A percentile compares a stretch with the other conserved stretches of the same genome.
Conservation (phyloP, 2,888 invertebrate genomes). For the Apamea crenata region DNA sequence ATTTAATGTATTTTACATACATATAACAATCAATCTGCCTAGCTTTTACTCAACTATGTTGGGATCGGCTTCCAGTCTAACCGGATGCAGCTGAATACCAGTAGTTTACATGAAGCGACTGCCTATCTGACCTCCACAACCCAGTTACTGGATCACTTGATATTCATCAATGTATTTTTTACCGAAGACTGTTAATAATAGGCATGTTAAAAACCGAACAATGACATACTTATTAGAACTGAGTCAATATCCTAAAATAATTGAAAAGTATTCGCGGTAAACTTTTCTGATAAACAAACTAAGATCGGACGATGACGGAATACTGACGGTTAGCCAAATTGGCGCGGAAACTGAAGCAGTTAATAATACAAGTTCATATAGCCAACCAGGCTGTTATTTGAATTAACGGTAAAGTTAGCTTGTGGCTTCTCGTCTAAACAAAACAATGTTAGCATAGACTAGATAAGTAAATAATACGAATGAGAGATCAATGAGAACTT, state of each 20-base stretch:
- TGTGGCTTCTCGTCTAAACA: background rate
- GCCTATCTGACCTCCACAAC: background rate
- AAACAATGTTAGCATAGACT: background rate
- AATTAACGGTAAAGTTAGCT: conserved; percentile 23
- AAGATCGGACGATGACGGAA: conserved; percentile 50
- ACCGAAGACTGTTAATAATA: background rate
- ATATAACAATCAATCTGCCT: background rate
- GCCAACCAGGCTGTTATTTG: conserved; percentile 26
- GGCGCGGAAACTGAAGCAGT: conserved; percentile 30
- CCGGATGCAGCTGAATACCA: background rate
- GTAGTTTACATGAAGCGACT: background rate
- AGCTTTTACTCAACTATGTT: background rate
- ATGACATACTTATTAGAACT: conserved; percentile 41
- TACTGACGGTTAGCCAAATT: conserved; percentile 46
- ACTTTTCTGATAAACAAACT: conserved; percentile 46
- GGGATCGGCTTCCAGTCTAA: background rate
- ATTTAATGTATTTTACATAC: background rate
- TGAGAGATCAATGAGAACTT: background rate
- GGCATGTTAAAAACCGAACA: conserved; percentile 11
- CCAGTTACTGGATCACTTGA: background rate
- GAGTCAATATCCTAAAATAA: conserved; percentile 55
- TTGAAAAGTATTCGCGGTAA: conserved; percentile 21
- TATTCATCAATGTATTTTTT: background rate
- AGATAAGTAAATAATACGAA: background rate
- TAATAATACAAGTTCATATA: conserved; percentile 34